Conservation (phyloP, 2,888 invertebrate species). For the Drosophila flavopinicola region DNA sequence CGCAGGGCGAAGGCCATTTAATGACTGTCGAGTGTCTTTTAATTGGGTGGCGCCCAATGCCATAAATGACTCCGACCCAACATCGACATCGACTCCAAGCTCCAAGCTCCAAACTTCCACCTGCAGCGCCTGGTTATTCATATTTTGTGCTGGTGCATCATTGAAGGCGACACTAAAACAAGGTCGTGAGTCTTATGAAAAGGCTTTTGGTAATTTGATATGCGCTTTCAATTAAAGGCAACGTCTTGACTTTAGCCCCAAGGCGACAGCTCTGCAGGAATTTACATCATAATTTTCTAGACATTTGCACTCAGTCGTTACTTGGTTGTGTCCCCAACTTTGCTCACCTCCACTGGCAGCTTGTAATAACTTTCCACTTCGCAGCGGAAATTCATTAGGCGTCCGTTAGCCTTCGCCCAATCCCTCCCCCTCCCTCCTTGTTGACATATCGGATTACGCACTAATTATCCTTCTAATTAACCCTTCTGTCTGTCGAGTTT, state of each 20-base stretch:
- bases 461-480: slow-evolving; percentile 83
- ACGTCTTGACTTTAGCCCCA: neutral
- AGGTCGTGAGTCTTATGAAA: slow-evolving; percentile 3
- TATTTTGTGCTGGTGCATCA: slow-evolving; percentile 39
- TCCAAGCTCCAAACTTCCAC: too few relatives aligned
- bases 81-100: neutral
- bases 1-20: too few relatives aligned
- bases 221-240: slow-evolving; percentile 19
- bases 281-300: slow-evolving; percentile 72
- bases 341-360: neutral
- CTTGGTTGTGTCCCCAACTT: neutral
- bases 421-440: slow-evolving; percentile 35
- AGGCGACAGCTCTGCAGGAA: slow-evolving; percentile 21
- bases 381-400: slow-evolving; percentile 61
- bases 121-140: slow-evolving; percentile 62
- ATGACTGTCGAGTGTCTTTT: slow-evolving; percentile 73
- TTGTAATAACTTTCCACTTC: slow-evolving; percentile 47
- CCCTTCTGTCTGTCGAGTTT: slow-evolving; percentile 66
- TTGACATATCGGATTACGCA: slow-evolving; percentile 83
- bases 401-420: slow-evolving; percentile 4
- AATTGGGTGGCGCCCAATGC: slow-evolving; percentile 75
- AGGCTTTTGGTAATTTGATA: slow-evolving; percentile 20
- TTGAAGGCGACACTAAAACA: slow-evolving; percentile 50
- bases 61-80: slow-evolving; percentile 38
- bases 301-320: slow-evolving; percentile 38